phyloP scores from a whole-genome alignment of 2,888 invertebrate species.

The Thumatha senex region DNA sequence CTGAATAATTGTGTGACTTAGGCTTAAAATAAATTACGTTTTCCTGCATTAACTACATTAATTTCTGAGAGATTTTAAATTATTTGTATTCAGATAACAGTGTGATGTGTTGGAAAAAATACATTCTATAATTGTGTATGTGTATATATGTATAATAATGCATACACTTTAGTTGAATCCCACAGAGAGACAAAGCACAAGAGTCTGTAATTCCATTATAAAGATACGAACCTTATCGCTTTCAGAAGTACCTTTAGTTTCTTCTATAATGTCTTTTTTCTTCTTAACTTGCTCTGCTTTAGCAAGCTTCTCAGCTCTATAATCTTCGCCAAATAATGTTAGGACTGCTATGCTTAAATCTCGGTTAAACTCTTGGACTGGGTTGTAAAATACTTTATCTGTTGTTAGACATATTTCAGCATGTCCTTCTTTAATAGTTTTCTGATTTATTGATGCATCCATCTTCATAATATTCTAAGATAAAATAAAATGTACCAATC shows the following conservation, averaged over 20 bases:
- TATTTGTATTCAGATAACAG: too few relatives aligned
- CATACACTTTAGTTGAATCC: too few relatives aligned
- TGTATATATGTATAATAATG: too few relatives aligned
- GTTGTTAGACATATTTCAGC: constrained; percentile 88
- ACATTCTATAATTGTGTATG: too few relatives aligned
- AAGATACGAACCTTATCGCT: constrained; percentile 14
- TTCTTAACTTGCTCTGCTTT: constrained; percentile 41
- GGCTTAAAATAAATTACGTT: too few relatives aligned
- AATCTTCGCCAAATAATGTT: constrained; percentile 85
- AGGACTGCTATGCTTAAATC: constrained; percentile 93
- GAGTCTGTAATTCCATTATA: too few relatives aligned
- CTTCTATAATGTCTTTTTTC: constrained; percentile 37
- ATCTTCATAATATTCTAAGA: constrained; percentile 54
- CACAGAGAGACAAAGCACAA: too few relatives aligned
- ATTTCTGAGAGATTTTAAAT: too few relatives aligned
- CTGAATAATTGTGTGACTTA: too few relatives aligned
- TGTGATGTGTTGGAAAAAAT: too few relatives aligned
- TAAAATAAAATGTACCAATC: too few relatives aligned
- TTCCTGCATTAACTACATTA: too few relatives aligned
- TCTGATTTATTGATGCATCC: constrained; percentile 46
- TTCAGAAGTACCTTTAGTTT: constrained; percentile 16
- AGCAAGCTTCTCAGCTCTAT: constrained; percentile 53
- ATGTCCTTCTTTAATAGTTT: constrained; percentile 88
- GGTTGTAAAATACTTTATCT: constrained; percentile 97
- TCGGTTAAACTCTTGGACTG: constrained; percentile 99